A percentile compares a stretch with the other conserved stretches of the same genome.
These are phyloP conservation scores for Clunio marinus DNA, from an alignment of 2,888 invertebrate species.

Conservation along the genomic window DNA sequence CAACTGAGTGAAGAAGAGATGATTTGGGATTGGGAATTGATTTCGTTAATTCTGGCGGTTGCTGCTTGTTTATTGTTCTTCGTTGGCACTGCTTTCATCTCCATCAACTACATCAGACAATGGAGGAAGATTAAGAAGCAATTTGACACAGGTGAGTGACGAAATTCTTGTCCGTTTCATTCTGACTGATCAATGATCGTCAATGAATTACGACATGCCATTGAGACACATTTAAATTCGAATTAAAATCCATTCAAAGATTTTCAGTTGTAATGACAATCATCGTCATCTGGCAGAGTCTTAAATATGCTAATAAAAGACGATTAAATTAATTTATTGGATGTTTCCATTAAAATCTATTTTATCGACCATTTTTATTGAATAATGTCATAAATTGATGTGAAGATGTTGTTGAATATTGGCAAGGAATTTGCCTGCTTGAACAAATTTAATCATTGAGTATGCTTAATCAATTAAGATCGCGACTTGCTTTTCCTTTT, in stretches of 20 bases:
- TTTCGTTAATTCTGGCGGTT: slow-evolving; percentile 67
- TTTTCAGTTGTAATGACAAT: not conserved
- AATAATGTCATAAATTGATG: too few relatives aligned
- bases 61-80: slow-evolving; percentile 76
- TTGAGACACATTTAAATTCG: not conserved
- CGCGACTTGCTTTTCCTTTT: too few relatives aligned
- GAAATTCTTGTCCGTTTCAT: too few relatives aligned
- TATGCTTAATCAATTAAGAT: too few relatives aligned
- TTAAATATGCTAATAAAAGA: not conserved
- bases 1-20: slow-evolving; percentile 51
- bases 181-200: too few relatives aligned
- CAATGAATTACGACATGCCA: too few relatives aligned
- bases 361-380: too few relatives aligned
- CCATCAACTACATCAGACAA: slow-evolving; percentile 71
- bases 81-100: slow-evolving; percentile 69
- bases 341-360: too few relatives aligned
- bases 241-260: not conserved
- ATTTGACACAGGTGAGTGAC: slow-evolving; percentile 68
- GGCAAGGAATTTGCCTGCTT: too few relatives aligned
- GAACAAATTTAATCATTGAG: too few relatives aligned
- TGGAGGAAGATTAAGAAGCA: slow-evolving; percentile 74
- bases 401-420: too few relatives aligned
- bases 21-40: slow-evolving; percentile 71
- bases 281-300: not conserved
- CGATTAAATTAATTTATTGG: not conserved